Conservation (phyloP, 2,113 vertebrate genomes). For the Oxygymnocypris stewartii region DNA sequence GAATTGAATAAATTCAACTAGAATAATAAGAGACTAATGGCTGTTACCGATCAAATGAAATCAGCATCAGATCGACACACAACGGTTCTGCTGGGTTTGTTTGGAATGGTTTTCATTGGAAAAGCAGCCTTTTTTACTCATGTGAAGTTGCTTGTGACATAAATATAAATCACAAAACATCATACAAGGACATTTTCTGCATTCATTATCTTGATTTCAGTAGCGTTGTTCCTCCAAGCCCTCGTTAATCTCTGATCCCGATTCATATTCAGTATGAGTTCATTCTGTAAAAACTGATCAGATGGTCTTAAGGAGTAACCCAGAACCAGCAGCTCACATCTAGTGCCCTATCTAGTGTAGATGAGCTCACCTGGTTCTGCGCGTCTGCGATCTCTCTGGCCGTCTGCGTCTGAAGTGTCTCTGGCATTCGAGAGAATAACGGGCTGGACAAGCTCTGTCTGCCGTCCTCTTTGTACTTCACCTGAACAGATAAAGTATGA, state of each 20-base stretch:
- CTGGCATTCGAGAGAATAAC: slow-evolving; percentile 84
- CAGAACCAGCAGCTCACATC: not conserved
- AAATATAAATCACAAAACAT: too few relatives aligned
- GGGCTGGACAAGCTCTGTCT: slow-evolving; percentile 75
- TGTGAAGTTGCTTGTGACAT: too few relatives aligned
- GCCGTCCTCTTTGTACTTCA: slow-evolving; percentile 82
- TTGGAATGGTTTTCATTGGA: not conserved
- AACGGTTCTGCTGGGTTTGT: not conserved
- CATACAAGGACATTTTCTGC: too few relatives aligned
- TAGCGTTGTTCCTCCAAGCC: too few relatives aligned
- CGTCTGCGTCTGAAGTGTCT: slow-evolving; percentile 86
- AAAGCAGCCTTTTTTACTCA: too few relatives aligned
- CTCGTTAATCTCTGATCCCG: too few relatives aligned
- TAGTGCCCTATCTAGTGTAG: not conserved
- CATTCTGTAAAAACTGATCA: not conserved
- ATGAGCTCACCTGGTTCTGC: slow-evolving; percentile 61
- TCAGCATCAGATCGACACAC: not conserved
- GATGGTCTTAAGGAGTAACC: too few relatives aligned
- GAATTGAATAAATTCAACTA: not conserved
- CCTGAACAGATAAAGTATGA: slow-evolving; percentile 62
- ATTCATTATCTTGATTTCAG: too few relatives aligned
- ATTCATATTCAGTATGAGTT: too few relatives aligned
- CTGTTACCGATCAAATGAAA: not conserved
- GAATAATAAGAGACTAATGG: not conserved
- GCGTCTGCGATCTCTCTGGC: slow-evolving; percentile 74